Evolutionary conservation across 2,113 vertebrate species (phyloP), one percentile per base, ranked within the genome.

Genomic region (Acrocephalus kingi): DNA sequence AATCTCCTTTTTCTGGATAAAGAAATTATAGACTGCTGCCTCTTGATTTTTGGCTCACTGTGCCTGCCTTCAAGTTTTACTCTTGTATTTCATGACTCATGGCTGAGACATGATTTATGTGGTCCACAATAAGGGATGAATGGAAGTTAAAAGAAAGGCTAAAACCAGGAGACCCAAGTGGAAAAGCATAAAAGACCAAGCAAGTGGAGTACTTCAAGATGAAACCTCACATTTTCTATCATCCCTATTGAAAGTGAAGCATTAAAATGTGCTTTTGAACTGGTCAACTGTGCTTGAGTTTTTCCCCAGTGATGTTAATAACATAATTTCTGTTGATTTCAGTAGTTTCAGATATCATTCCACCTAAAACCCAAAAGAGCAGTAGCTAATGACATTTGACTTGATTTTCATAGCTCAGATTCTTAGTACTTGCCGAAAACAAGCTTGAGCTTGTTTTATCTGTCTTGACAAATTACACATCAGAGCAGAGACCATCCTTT

Each of bases 1-100:
- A 45, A 85, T 88, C 33, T 92, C 75, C 75, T 68, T 87, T 72
- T 93, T 76, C 79, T 95, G 82, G 43, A 86, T 51, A 68, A 92
- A 49, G 75, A 88, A 72, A 69, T 30, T 69, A 39, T 2, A 73
- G 46, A 66, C 23, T 90, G n/a, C 31, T 92, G 54, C 67, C 82
- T 95, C 75, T 61, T 67, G 35, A 59, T 86, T 94, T 86, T 80
- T 92, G 69, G 52, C 71, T 92, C 69, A 71, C 61, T 78, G 33
- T 78, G 24, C 39, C 61, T 59, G 64, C 48, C 54, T 94, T 77
- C 56, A 88, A 87, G 13, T 87, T 80, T 62, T 35, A 52, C 35
- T 90, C 33, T 67, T 55, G 22, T 41, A 69, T 81, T 89, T 81
- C 15, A 9, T 66, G 51, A 69, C 22, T 37, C 28, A 67, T 46